These are phyloP conservation scores for Lasioglossum baleicum DNA, from an alignment of 1,140 invertebrate genomes.

Conservation along the genomic window DNA sequence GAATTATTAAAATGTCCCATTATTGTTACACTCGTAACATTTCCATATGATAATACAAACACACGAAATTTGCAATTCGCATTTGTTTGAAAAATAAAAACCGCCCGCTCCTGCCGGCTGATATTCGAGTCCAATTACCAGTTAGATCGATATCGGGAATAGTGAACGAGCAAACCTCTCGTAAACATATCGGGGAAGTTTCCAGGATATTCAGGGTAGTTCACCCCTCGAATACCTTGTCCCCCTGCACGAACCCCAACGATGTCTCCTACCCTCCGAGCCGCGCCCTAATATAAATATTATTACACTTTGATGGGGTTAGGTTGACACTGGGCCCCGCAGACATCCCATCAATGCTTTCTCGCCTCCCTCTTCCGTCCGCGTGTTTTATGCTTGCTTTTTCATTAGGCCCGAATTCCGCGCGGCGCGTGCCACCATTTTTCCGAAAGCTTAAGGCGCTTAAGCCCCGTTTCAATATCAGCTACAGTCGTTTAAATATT, in stretches of 20 bases:
- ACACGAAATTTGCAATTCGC: neutral
- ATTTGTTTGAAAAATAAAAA: neutral
- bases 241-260: slow-evolving; percentile 57
- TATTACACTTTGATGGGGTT: slow-evolving; percentile 80
- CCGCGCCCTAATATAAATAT: slow-evolving; percentile 80
- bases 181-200: slow-evolving; percentile 56
- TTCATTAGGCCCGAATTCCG: slow-evolving; percentile 72
- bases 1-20: too few species aligned
- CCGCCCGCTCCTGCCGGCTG: neutral
- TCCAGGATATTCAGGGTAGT: slow-evolving; percentile 59
- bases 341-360: slow-evolving; percentile 58
- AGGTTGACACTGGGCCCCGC: slow-evolving; percentile 74
- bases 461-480: neutral
- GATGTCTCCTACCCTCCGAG: slow-evolving; percentile 67
- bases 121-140: slow-evolving; percentile 46
- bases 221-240: slow-evolving; percentile 57
- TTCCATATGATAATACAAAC: too few species aligned
- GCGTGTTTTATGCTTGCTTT: slow-evolving; percentile 62
- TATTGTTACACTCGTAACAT: too few species aligned
- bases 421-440: slow-evolving; percentile 66
- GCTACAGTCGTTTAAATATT: slow-evolving; percentile 23
- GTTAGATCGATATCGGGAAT: slow-evolving; percentile 60
- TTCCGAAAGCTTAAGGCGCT: slow-evolving; percentile 45
- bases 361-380: slow-evolving; percentile 43
- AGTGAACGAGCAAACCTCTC: slow-evolving; percentile 10